Base-by-base conservation (phyloP, 2,797 vertebrate genomes). In the Cygnus olor region DNA sequence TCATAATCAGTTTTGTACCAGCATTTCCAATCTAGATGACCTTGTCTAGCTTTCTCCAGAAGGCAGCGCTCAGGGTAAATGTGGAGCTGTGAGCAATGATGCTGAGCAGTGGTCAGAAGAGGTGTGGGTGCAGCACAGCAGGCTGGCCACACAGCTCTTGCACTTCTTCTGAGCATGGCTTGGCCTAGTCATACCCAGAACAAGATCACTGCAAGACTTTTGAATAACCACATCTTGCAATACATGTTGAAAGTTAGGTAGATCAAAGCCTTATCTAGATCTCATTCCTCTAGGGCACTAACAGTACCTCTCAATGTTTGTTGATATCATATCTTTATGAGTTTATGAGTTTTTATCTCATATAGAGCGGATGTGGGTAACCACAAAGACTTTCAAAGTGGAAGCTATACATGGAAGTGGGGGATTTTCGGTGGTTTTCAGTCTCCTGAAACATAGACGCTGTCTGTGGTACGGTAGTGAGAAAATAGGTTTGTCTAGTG, bases 331-430 rank as follows among this genome's bases (percentile, higher is more conserved):
- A 83, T 80, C 47, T 88, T 80, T 9, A 47, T 32, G 47, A 49
- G 47, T 22, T 51, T 51, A 51, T 51, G 47, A 63, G 34, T 36
- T 70, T 80, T 85, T 54, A 40, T 85, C 66, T 91, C 45, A n/a
- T 64, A 53, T 74, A 22, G 24, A 74, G 66, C 28, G 54, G 94
- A 92, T 93, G 77, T 95, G 93, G 53, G 73, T 88, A 94, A 85
- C 85, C 88, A 83, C 88, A 68, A 90, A 92, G 47, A 30, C 27
- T 80, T 91, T 89, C 47, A 61, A 16, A 89, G 76, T 88, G 69
- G 73, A 92, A 94, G 44, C 47, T 88, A 61, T 38, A 82, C 64
- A 57, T 73, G 85, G 61, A 86, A 88, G 32, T 6, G 65, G 42
- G 27, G 38, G 19, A 73, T 92, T 89, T 81, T n/a, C 72, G 58